phyloP scores from a whole-genome alignment of 2,888 invertebrate species.

The Drosophila kuntzei region DNA sequence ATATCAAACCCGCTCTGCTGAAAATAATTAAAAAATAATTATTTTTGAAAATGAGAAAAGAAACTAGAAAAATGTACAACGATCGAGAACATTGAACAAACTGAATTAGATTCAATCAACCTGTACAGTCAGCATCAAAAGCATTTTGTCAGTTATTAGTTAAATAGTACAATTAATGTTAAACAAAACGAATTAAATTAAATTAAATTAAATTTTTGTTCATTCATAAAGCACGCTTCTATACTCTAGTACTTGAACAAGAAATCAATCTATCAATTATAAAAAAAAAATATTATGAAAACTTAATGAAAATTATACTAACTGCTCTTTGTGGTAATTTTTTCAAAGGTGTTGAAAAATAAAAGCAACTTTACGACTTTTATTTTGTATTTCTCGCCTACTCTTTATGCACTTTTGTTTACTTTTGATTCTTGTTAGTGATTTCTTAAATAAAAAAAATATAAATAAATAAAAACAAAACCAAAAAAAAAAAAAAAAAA shows the following conservation, averaged over 20 bases:
- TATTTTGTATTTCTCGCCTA: slow-evolving; percentile 71
- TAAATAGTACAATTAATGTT: slow-evolving; percentile 53
- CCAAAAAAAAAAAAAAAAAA: slow-evolving; percentile 45
- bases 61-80: slow-evolving; percentile 57
- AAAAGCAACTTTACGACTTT: slow-evolving; percentile 61
- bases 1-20: slow-evolving; percentile 55
- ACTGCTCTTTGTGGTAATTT: slow-evolving; percentile 75
- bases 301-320: slow-evolving; percentile 67
- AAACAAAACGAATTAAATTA: slow-evolving; percentile 43
- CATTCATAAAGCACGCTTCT: slow-evolving; percentile 80
- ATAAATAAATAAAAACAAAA: slow-evolving; percentile 53
- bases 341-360: slow-evolving; percentile 58
- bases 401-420: slow-evolving; percentile 75
- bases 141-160: slow-evolving; percentile 86
- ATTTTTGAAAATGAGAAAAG: slow-evolving; percentile 40
- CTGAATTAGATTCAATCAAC: slow-evolving; percentile 56
- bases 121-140: slow-evolving; percentile 85
- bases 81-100: slow-evolving; percentile 47
- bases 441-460: slow-evolving; percentile 52
- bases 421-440: slow-evolving; percentile 74
- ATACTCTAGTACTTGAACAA: slow-evolving; percentile 59
- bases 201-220: slow-evolving; percentile 56
- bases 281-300: slow-evolving; percentile 19
- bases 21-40: slow-evolving; percentile 43
- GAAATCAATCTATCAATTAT: slow-evolving; percentile 56